Conservation (phyloP, 2,888 invertebrate genomes). For the Metacarcinus magister region DNA sequence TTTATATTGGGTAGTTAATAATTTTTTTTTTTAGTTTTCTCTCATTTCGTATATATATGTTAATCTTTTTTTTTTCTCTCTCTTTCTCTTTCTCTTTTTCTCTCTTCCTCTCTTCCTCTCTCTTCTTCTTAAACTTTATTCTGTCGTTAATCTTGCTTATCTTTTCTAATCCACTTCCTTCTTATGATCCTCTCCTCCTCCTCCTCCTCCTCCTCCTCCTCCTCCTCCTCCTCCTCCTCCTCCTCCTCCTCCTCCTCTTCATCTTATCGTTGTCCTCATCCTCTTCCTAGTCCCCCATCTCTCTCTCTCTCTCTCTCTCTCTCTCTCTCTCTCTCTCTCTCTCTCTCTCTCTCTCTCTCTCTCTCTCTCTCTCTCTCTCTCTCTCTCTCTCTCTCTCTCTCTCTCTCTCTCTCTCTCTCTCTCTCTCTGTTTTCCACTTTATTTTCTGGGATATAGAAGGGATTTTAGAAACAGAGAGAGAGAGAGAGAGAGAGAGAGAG, state of each 20-base stretch:
- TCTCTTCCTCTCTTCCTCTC: neutral
- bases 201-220: no score
- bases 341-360: constrained; percentile 19
- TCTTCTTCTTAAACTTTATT: neutral
- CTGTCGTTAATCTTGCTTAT: neutral
- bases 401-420: constrained; percentile 27
- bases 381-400: constrained; percentile 26
- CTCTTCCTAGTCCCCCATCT: no score
- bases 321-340: neutral
- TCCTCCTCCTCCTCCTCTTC: no score
- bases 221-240: no score
- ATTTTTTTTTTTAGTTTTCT: neutral
- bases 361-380: constrained; percentile 5
- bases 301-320: no score
- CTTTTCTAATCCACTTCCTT: neutral
- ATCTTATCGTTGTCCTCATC: no score
- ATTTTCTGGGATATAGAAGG: neutral
- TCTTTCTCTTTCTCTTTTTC: neutral
- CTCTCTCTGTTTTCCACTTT: neutral
- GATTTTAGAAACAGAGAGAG: no score
- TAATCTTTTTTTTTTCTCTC: neutral
- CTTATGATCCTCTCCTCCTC: neutral
- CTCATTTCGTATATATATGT: neutral
- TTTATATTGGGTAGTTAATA: neutral
- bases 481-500: no score